phyloP scores from a whole-genome alignment of 2,113 vertebrate species.

The Acrocephalus arundinaceus region DNA sequence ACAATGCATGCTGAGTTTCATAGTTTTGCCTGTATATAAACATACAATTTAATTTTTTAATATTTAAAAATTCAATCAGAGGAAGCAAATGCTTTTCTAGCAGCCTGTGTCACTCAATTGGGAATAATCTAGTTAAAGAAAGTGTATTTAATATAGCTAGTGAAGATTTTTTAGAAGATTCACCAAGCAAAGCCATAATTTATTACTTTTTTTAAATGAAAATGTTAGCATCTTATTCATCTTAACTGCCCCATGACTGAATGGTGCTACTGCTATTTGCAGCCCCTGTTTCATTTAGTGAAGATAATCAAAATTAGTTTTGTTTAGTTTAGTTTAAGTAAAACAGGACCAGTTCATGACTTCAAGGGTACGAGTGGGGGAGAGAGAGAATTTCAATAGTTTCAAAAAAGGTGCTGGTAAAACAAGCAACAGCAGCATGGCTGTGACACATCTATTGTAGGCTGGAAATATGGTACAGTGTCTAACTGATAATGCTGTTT shows the following conservation, averaged over 20 bases:
- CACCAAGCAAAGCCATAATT: neutral
- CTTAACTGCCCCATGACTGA: neutral
- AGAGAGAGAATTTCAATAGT: neutral
- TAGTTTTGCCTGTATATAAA: neutral
- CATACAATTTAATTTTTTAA: neutral
- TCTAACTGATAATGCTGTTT: neutral
- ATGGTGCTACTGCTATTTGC: neutral
- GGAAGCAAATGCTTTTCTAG: neutral
- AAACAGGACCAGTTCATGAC: neutral
- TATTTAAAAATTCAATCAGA: neutral
- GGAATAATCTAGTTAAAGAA: neutral
- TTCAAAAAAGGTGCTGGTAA: neutral
- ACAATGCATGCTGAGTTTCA: neutral
- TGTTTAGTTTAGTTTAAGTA: neutral
- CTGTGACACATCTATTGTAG: neutral
- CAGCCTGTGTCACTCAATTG: neutral
- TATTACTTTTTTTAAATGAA: neutral
- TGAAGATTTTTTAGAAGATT: neutral
- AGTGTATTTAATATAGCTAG: neutral
- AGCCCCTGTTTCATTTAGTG: neutral
- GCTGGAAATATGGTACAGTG: neutral
- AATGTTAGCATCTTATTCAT: neutral
- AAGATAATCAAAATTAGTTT: neutral
- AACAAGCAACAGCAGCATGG: neutral
- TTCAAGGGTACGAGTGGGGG: neutral